Evolutionary conservation across 2,888 invertebrate species (phyloP).

Genomic region (Hoplodrina ambigua): DNA sequence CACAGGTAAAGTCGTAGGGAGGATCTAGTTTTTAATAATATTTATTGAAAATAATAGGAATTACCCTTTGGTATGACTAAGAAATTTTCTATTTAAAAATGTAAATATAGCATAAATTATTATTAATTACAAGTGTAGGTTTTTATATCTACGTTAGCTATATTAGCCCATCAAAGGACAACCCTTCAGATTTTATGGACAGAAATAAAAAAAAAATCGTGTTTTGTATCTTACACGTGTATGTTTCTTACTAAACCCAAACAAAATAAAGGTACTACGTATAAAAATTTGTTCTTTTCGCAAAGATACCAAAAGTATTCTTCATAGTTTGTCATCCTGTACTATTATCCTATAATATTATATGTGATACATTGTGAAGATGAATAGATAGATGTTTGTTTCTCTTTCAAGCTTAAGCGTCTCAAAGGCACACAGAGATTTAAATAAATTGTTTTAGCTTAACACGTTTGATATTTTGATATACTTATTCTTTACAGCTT

Average conservation of each 20-base stretch:
- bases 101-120: constrained; percentile 11
- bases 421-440: too few species aligned
- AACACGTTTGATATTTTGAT: too few species aligned
- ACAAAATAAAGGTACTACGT: background rate
- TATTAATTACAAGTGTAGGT: background rate
- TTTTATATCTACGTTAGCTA: constrained; percentile 10
- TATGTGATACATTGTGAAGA: background rate
- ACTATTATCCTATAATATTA: background rate
- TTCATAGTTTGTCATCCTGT: background rate
- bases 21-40: too few species aligned
- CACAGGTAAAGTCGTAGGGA: too few species aligned
- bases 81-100: too few species aligned
- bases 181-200: background rate
- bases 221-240: too few species aligned
- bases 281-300: background rate
- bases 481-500: too few species aligned
- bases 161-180: constrained; percentile 19
- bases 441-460: too few species aligned
- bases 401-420: too few species aligned
- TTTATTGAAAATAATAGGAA: too few species aligned
- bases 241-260: background rate
- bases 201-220: constrained; percentile 12
- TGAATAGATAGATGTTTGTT: too few species aligned
- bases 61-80: too few species aligned
- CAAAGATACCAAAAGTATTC: background rate